These are phyloP conservation scores for Philhelius pedissequus DNA, from an alignment of 2,888 invertebrate species.

Conservation along the genomic window DNA sequence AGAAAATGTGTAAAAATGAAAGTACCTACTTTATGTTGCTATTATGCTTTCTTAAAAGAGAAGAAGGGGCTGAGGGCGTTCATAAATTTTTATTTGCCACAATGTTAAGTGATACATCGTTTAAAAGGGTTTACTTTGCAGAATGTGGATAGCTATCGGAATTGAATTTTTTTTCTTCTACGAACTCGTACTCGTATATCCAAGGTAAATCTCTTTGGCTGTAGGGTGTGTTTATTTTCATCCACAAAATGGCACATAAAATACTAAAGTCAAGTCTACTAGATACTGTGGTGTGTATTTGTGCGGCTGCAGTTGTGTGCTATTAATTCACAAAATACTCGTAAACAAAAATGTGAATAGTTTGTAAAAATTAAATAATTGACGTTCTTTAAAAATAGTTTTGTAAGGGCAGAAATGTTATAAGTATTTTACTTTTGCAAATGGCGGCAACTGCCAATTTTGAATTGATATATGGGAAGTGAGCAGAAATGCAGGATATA, in stretches of 20 bases:
- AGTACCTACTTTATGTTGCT: constrained; percentile 38
- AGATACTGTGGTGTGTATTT: too few species aligned
- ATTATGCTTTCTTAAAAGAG: constrained; percentile 30
- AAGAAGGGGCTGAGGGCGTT: constrained; percentile 10
- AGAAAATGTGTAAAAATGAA: constrained; percentile 42
- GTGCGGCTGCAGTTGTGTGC: too few species aligned
- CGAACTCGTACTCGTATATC: neutral
- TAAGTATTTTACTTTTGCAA: too few species aligned
- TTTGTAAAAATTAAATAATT: too few species aligned
- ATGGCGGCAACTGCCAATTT: too few species aligned
- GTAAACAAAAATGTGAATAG: too few species aligned
- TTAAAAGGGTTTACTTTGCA: constrained; percentile 25
- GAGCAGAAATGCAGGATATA: too few species aligned
- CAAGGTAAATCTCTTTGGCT: too few species aligned
- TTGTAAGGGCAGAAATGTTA: too few species aligned
- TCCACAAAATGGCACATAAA: neutral
- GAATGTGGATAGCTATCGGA: constrained; percentile 30
- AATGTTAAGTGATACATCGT: constrained; percentile 57
- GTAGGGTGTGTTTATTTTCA: neutral
- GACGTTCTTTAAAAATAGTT: too few species aligned
- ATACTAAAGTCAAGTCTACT: neutral
- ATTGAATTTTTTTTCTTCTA: constrained; percentile 24
- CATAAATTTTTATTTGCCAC: constrained; percentile 45
- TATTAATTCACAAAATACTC: too few species aligned
- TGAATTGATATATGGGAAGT: too few species aligned